Conservation (phyloP, 2,888 invertebrate species). For the Halictus ligatus region DNA sequence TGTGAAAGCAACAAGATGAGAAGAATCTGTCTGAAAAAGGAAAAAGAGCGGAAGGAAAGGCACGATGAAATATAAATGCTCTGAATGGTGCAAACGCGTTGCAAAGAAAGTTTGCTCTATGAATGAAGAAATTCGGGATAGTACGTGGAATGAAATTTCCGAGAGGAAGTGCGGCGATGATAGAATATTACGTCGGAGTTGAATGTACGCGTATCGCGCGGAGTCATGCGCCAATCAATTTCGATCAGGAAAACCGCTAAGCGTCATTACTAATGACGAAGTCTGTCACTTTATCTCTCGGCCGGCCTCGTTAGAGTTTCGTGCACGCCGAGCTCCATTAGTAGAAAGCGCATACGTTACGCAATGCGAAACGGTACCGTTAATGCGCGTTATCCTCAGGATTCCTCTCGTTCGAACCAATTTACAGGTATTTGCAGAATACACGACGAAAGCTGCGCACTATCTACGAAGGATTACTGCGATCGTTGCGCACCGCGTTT, state of each 20-base stretch:
- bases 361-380: slow-evolving; percentile 20
- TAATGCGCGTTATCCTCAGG: slow-evolving; percentile 35
- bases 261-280: neutral
- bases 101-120: too few species aligned
- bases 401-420: slow-evolving; percentile 41
- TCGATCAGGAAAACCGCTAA: neutral
- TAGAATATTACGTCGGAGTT: too few species aligned
- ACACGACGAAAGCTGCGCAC: slow-evolving; percentile 29
- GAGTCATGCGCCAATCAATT: neutral
- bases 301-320: neutral
- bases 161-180: too few species aligned
- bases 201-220: too few species aligned
- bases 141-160: too few species aligned
- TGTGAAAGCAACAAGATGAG: too few species aligned
- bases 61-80: too few species aligned
- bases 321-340: slow-evolving; percentile 11
- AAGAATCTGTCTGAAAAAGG: too few species aligned
- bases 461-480: slow-evolving; percentile 28
- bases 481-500: slow-evolving; percentile 9
- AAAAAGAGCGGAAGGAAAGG: too few species aligned
- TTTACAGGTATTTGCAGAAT: slow-evolving; percentile 42
- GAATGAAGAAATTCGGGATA: too few species aligned
- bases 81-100: too few species aligned
- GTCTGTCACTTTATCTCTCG: neutral
- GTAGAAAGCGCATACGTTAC: neutral